phyloP scores from a whole-genome alignment of 1,140 invertebrate species.

The Pseudomyrmex concolor region DNA sequence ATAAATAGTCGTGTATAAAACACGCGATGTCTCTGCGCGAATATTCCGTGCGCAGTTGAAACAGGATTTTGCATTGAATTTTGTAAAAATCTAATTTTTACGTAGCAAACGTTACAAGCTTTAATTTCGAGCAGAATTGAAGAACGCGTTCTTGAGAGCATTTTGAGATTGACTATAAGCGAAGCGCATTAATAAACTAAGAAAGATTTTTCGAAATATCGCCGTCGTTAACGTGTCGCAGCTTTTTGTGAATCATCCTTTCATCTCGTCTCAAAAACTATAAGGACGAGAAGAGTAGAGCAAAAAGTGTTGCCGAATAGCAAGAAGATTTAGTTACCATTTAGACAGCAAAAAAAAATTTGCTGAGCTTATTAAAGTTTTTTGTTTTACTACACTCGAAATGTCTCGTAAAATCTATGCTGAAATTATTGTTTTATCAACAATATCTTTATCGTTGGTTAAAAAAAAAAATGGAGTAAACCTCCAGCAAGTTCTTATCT shows the following conservation, averaged over 20 bases:
- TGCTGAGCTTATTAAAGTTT: too few relatives aligned
- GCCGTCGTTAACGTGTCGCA: conserved; percentile 35
- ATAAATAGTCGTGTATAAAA: conserved; percentile 11
- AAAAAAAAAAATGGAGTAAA: too few relatives aligned
- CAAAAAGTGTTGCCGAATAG: too few relatives aligned
- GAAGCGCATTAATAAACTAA: conserved; percentile 24
- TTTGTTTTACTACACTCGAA: too few relatives aligned
- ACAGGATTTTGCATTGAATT: too few relatives aligned
- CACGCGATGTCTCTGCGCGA: neutral
- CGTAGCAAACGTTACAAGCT: neutral
- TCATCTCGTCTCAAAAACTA: conserved; percentile 47
- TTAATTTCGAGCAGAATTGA: neutral
- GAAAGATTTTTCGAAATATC: conserved; percentile 37
- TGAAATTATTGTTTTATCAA: too few relatives aligned
- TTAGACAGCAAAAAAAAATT: too few relatives aligned
- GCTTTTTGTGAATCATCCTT: conserved; percentile 56
- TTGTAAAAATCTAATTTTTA: neutral
- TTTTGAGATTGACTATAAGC: neutral
- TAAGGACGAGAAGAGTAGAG: conserved; percentile 7
- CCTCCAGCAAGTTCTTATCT: too few relatives aligned
- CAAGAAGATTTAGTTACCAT: too few relatives aligned
- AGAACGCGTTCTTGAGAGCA: neutral
- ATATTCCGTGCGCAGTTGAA: neutral
- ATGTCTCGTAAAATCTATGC: too few relatives aligned
- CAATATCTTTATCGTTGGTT: too few relatives aligned